phyloP scores from a whole-genome alignment of 2,797 vertebrate genomes.

The Arnoldichthys spilopterus region DNA sequence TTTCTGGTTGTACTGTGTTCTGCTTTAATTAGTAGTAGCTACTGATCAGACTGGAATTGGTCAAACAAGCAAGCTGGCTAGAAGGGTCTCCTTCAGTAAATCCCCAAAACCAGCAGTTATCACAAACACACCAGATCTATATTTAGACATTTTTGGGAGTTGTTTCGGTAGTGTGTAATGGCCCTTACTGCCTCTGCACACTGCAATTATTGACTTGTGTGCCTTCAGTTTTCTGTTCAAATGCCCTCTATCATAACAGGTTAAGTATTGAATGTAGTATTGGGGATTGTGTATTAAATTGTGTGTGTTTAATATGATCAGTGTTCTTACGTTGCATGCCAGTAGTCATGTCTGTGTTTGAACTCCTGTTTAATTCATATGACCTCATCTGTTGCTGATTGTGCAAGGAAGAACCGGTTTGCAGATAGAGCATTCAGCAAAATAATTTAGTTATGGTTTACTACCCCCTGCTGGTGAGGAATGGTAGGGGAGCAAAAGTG shows the following conservation, averaged over 20 bases:
- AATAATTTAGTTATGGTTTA: constrained; percentile 18
- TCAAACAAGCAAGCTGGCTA: background rate
- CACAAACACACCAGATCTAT: background rate
- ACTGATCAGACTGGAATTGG: background rate
- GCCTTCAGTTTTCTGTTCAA: constrained; percentile 46
- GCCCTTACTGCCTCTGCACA: constrained; percentile 31
- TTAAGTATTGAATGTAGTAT: constrained; percentile 29
- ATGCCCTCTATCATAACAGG: background rate
- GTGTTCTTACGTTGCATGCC: constrained; percentile 62
- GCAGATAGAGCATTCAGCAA: constrained; percentile 5
- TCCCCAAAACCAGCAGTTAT: background rate
- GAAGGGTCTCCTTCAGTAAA: background rate
- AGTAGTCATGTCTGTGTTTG: constrained; percentile 24
- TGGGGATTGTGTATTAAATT: background rate
- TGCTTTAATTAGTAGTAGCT: background rate
- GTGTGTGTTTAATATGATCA: constrained; percentile 31
- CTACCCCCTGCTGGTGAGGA: constrained; percentile 32
- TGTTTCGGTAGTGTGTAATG: background rate
- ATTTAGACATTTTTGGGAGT: background rate
- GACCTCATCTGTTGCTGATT: background rate
- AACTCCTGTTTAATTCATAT: background rate
- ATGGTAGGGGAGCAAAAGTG: background rate
- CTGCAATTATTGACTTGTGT: constrained; percentile 40
- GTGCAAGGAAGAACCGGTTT: background rate
- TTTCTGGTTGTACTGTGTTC: background rate